A percentile compares a stretch with the other conserved stretches of the same genome.
Conservation (phyloP, 2,113 vertebrate genomes). For the Lutjanus erythropterus region DNA sequence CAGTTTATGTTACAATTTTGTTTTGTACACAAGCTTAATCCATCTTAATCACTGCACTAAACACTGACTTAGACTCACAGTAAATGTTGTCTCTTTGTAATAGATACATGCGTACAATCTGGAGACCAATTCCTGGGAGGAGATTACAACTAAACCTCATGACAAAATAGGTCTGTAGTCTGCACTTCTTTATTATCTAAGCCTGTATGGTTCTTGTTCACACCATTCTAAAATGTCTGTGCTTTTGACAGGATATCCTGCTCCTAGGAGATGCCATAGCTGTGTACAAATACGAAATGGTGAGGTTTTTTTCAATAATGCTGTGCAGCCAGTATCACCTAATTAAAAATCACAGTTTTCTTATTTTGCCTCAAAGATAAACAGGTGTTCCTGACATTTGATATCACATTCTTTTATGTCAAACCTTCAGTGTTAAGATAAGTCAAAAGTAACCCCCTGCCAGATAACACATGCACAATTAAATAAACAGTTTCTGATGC, state of each 20-base stretch:
- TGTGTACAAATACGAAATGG: constrained; percentile 97
- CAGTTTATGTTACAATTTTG: not conserved
- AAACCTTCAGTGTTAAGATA: not conserved
- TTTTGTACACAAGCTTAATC: constrained; percentile 1
- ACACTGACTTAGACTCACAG: not conserved
- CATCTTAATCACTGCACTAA: not conserved
- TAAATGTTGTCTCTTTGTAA: constrained; percentile 6
- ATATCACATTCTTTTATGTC: not conserved
- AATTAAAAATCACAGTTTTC: not conserved
- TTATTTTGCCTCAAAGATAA: not conserved
- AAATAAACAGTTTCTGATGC: not conserved
- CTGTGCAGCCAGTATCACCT: not conserved
- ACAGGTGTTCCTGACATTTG: not conserved
- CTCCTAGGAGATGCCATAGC: constrained; percentile 96
- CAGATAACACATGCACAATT: not conserved
- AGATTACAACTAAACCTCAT: constrained; percentile 95
- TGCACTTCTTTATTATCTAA: not conserved
- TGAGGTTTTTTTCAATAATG: constrained; percentile 78
- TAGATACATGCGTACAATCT: constrained; percentile 98
- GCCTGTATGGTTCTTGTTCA: not conserved
- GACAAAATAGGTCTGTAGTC: constrained; percentile 92
- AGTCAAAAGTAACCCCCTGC: not conserved
- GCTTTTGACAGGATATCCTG: constrained; percentile 91
- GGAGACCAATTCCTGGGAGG: constrained; percentile 98
- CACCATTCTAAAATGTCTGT: constrained; percentile 6